phyloP scores from a whole-genome alignment of 2,797 vertebrate species.

The Rhinophrynus dorsalis region DNA sequence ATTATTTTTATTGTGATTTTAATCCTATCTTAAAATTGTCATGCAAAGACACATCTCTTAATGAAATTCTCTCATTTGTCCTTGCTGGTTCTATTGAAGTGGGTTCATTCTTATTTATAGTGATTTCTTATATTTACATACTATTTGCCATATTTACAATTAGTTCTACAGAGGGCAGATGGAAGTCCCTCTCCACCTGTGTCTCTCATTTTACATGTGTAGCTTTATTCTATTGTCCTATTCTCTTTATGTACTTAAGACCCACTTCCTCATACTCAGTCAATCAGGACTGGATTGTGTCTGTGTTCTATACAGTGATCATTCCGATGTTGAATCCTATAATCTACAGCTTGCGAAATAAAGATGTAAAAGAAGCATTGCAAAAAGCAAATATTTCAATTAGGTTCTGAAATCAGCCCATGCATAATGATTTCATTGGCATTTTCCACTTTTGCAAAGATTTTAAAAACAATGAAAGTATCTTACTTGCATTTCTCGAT shows the following conservation, averaged over 20 bases:
- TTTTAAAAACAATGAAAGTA: too few species aligned
- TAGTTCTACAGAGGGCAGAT: background rate
- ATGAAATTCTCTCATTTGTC: conserved; percentile 1
- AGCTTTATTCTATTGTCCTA: conserved; percentile 21
- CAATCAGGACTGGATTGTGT: conserved; percentile 31
- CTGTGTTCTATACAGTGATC: conserved; percentile 35
- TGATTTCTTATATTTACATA: conserved; percentile 27
- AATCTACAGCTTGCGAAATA: conserved; percentile 35
- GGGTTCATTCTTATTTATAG: conserved; percentile 20
- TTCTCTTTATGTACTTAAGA: conserved; percentile 24
- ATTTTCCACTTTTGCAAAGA: too few species aligned
- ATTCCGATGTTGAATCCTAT: conserved; percentile 38
- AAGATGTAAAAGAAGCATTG: conserved; percentile 23
- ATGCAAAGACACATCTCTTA: conserved; percentile 31
- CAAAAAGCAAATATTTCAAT: background rate
- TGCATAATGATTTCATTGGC: too few species aligned
- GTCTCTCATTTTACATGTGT: conserved; percentile 32
- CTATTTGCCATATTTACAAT: background rate
- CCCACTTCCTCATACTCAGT: conserved; percentile 10
- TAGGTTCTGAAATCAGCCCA: too few species aligned
- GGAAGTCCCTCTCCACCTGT: conserved; percentile 30
- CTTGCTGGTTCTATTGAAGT: conserved; percentile 33
- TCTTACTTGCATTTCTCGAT: too few species aligned
- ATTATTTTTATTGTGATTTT: conserved; percentile 31
- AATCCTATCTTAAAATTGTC: conserved; percentile 30